phyloP scores from a whole-genome alignment of 2,888 invertebrate genomes.

The Frankliniella intonsa region DNA sequence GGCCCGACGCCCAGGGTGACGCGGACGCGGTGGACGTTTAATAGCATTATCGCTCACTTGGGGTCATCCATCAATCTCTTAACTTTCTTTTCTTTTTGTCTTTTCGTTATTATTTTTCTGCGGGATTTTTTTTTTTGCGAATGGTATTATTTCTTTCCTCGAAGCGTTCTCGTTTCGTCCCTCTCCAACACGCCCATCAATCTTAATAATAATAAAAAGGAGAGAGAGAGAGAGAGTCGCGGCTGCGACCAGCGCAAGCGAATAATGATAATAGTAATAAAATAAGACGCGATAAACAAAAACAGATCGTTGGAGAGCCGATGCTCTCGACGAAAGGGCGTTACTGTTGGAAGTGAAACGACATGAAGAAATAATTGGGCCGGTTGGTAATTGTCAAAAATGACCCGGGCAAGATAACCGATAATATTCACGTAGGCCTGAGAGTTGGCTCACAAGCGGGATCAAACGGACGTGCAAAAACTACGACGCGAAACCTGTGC shows the following conservation, averaged over 20 bases:
- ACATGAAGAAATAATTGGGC: neutral
- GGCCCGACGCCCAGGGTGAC: neutral
- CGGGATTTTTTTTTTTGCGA: too few species aligned
- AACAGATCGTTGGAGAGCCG: neutral
- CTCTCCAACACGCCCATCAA: neutral
- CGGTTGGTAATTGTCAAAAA: too few species aligned
- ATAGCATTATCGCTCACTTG: neutral
- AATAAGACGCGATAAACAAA: neutral
- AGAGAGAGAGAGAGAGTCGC: too few species aligned
- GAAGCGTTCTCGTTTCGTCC: too few species aligned
- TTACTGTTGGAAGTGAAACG: neutral
- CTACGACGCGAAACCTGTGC: too few species aligned
- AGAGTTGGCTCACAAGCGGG: too few species aligned
- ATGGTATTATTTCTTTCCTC: too few species aligned
- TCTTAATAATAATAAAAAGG: constrained; percentile 24
- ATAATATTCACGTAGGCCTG: too few species aligned
- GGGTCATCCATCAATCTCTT: constrained; percentile 12
- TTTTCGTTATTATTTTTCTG: too few species aligned
- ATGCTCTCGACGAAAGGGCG: neutral
- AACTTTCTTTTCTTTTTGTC: neutral
- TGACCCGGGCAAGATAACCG: too few species aligned
- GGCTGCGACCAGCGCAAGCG: neutral
- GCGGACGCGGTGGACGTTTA: neutral
- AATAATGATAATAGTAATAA: neutral
- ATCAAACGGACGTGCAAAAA: too few species aligned